Evolutionary conservation across 1,140 invertebrate species (phyloP).

Genomic region (Conopomorpha cramerella): DNA sequence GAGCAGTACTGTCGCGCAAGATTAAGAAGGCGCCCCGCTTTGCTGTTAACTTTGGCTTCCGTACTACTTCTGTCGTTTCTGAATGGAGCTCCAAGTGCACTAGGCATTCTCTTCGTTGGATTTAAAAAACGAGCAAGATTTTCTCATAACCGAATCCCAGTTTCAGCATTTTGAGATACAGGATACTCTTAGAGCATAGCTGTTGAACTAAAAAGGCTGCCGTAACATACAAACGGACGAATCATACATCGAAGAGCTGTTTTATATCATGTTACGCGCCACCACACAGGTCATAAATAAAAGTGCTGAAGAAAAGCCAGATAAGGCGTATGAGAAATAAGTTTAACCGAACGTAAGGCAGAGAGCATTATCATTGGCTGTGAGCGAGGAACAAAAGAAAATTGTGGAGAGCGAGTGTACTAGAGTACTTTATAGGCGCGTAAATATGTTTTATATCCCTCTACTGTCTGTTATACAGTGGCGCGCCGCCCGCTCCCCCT

Average conservation of each 20-base stretch:
- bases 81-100: conserved; percentile 23
- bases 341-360: conserved; percentile 48
- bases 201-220: no score
- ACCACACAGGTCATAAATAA: conserved; percentile 48
- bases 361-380: conserved; percentile 57
- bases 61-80: conserved; percentile 23
- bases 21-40: conserved; percentile 46
- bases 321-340: conserved; percentile 55
- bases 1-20: conserved; percentile 40
- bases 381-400: conserved; percentile 56
- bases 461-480: conserved; percentile 57
- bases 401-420: conserved; percentile 55
- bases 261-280: conserved; percentile 35
- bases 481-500: conserved; percentile 31
- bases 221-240: conserved; percentile 19
- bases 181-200: no score
- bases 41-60: conserved; percentile 33
- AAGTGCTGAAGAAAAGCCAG: conserved; percentile 44
- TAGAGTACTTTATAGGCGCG: conserved; percentile 59
- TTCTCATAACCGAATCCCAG: no score
- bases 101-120: conserved; percentile 16
- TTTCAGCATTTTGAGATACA: no score
- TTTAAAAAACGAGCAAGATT: conserved; percentile 16
- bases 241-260: conserved; percentile 21
- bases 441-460: conserved; percentile 61